phyloP scores from a whole-genome alignment of 2,888 invertebrate genomes.

The Platycheirus albimanus region DNA sequence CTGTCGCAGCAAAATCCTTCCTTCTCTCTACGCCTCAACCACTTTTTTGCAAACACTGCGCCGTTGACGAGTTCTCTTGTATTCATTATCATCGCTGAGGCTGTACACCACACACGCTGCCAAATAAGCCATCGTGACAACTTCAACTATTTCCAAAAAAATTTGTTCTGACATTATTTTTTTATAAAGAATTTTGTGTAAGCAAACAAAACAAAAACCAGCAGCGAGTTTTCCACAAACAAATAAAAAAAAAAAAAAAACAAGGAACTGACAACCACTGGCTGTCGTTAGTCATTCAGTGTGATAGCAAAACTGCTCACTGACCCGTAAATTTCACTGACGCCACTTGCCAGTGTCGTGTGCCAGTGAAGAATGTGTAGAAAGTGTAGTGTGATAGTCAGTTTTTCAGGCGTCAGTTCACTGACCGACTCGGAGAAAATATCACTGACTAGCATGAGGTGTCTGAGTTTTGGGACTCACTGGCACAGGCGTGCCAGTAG shows the following conservation, averaged over 20 bases:
- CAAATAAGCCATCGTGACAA: not conserved
- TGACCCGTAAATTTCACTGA: not conserved
- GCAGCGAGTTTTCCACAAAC: not conserved
- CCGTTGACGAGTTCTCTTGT: not conserved
- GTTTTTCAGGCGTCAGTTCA: not conserved
- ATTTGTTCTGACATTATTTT: not conserved
- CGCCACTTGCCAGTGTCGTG: not conserved
- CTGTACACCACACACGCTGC: not conserved
- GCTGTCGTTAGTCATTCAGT: not conserved
- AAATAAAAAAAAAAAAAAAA: not conserved
- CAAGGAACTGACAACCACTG: not conserved
- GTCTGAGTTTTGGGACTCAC: not conserved
- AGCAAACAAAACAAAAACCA: not conserved
- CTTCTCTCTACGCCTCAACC: not conserved
- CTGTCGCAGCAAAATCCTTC: not conserved
- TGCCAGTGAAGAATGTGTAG: not conserved
- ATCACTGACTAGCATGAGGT: not conserved
- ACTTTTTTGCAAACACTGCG: not conserved
- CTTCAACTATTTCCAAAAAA: not conserved
- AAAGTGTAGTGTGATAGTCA: not conserved
- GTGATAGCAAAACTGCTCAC: not conserved
- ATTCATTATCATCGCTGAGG: not conserved
- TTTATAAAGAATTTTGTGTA: not conserved
- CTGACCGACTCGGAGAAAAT: not conserved
- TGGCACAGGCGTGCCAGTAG: not conserved